These are phyloP conservation scores for Acinonyx jubatus DNA, from an alignment of 2,113 vertebrate genomes.

Conservation along the genomic window DNA sequence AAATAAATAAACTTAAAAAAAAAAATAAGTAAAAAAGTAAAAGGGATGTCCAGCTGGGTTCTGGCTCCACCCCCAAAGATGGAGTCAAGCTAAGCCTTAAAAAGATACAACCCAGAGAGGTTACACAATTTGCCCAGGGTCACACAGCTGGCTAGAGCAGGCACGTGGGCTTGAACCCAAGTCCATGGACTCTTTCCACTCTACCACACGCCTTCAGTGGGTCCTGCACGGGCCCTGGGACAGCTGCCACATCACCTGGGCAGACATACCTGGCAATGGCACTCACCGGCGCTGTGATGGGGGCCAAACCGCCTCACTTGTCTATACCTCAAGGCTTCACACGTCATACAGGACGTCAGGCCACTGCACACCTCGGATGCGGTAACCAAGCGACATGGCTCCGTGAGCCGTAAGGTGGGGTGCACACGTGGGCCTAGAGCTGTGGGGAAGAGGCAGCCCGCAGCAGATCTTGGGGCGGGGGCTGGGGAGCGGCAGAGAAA, in stretches of 20 bases:
- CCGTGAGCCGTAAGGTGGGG: background rate
- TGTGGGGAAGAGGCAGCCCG: background rate
- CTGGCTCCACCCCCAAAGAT: background rate
- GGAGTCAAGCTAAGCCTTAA: background rate
- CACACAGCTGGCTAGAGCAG: background rate
- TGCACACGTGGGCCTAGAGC: fast-evolving
- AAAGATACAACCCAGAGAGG: background rate
- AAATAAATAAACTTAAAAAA: too few relatives aligned
- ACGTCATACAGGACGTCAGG: background rate
- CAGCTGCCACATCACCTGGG: background rate
- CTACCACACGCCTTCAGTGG: background rate
- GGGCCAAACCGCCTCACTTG: background rate
- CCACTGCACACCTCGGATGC: background rate
- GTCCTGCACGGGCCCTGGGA: background rate
- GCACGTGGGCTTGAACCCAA: background rate
- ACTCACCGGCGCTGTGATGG: background rate
- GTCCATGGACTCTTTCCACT: background rate
- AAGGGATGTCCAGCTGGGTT: background rate
- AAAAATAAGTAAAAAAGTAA: background rate
- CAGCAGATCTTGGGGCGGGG: background rate
- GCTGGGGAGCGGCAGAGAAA: background rate
- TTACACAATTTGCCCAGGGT: background rate
- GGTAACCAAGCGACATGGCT: background rate
- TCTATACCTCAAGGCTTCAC: background rate
- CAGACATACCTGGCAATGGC: background rate